Conservation (phyloP, 2,113 vertebrate species). For the Platichthys flesus region DNA sequence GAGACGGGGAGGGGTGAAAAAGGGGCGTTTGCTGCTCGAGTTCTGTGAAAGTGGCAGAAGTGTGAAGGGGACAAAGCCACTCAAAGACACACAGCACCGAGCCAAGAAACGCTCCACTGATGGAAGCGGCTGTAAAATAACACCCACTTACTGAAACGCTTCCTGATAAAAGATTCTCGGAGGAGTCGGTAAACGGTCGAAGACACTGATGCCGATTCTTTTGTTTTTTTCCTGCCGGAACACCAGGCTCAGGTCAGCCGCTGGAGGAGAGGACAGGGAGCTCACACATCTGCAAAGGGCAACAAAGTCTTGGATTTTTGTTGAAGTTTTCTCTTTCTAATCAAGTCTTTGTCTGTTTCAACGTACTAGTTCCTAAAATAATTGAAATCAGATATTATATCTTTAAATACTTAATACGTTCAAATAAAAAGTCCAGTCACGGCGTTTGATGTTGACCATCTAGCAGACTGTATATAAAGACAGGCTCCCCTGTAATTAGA, state of each 20-base stretch:
- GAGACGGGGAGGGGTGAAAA: background rate
- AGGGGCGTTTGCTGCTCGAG: slow-evolving; percentile 28
- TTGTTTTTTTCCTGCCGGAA: background rate
- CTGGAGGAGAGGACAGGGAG: background rate
- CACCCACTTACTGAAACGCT: slow-evolving; percentile 18
- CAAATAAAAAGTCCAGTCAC: too few species aligned
- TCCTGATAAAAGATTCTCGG: slow-evolving; percentile 27
- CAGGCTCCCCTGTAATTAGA: too few species aligned
- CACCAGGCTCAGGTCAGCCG: slow-evolving; percentile 26
- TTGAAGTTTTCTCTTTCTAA: too few species aligned
- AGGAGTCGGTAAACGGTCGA: slow-evolving; percentile 14
- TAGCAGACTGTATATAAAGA: too few species aligned
- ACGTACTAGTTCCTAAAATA: too few species aligned
- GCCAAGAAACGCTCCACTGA: slow-evolving; percentile 14
- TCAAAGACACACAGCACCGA: slow-evolving; percentile 9
- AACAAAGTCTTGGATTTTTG: too few species aligned
- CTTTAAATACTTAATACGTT: too few species aligned
- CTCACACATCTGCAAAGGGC: background rate
- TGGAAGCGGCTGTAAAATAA: slow-evolving; percentile 42
- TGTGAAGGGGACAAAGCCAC: slow-evolving; percentile 54
- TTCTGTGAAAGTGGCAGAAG: slow-evolving; percentile 46
- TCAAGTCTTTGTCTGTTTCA: too few species aligned
- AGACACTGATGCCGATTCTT: slow-evolving; percentile 28
- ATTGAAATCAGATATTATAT: too few species aligned
- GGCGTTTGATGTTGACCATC: too few species aligned